These are phyloP conservation scores for Pteronura brasiliensis DNA, from an alignment of 2,113 vertebrate species.

Conservation along the genomic window DNA sequence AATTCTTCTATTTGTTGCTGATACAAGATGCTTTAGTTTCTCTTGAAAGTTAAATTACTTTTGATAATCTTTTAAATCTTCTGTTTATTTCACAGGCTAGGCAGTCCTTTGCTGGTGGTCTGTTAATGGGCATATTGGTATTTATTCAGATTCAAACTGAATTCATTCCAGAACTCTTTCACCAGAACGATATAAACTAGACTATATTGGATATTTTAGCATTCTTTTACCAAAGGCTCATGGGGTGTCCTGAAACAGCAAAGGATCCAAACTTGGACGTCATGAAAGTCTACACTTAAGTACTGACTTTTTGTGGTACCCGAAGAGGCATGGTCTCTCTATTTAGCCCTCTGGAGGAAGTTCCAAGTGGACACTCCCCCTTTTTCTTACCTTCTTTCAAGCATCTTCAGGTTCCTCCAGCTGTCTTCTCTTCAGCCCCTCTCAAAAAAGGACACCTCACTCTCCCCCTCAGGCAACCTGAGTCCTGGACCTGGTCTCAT, in stretches of 20 bases:
- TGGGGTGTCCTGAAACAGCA: neutral
- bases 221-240: neutral
- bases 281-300: neutral
- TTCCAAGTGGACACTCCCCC: neutral
- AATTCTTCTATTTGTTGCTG: neutral
- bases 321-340: neutral
- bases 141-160: neutral
- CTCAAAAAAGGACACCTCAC: neutral
- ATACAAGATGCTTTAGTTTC: neutral
- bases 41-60: slow-evolving; percentile 30
- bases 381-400: neutral
- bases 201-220: neutral
- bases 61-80: slow-evolving; percentile 7
- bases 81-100: neutral
- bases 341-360: neutral
- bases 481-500: neutral
- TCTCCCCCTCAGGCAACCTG: neutral
- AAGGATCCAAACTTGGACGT: neutral
- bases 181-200: neutral
- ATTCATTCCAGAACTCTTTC: neutral
- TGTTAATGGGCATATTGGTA: neutral
- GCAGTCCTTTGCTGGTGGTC: neutral
- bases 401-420: neutral
- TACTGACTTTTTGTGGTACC: neutral
- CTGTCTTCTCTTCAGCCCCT: neutral